Evolutionary conservation across 1,140 invertebrate genomes (phyloP), one percentile per base, ranked within the genome.

Genomic region (Macrosteles quadrilineatus): DNA sequence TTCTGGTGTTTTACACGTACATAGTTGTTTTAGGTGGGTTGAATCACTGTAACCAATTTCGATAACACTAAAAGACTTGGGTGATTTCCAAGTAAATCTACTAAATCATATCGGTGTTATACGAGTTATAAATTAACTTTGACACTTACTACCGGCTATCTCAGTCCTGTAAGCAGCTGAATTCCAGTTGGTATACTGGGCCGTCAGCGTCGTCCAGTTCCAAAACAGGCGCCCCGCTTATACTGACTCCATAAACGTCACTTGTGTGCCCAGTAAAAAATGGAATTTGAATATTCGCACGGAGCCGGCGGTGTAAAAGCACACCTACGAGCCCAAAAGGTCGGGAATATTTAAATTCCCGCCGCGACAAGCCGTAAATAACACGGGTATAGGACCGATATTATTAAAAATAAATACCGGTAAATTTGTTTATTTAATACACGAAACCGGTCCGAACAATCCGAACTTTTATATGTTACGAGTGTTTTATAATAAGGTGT

Each of bases 401-500:
- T 59, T 59, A 59, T 59, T 59, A 59, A 59, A 59, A 59, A 59
- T 59, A 59, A 59, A 59, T 59, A 59, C 55, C 55, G 23, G 55
- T 59, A 59, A 59, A 59, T 59, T 59, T 59, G 55, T 59, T 59
- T 59, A 59, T 59, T 59, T 59, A 59, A 59, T 59, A 59, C 55
- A 59, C 55, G n/a, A n/a, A 59, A 59, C 55, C 55, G 23, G 55
- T 59, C 55, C 55, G 27, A 59, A 59, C 55, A 59, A 59, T 59
- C 55, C 21, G 25, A 59, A 59, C 55, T 25, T 59, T 27, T 59
- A 59, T 59, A 59, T 59, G 55, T 59, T 59, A 59, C n/a, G 55
- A 23, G 25, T 25, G 55, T 59, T 59, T 59, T 59, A 59, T 59
- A 59, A 59, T 59, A 59, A 59, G 55, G 55, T 59, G 55, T 59